A percentile compares a stretch with the other conserved stretches of the same genome.
phyloP scores from a whole-genome alignment of 2,113 vertebrate species.

The Gnathonemus echidnorhynchus region DNA sequence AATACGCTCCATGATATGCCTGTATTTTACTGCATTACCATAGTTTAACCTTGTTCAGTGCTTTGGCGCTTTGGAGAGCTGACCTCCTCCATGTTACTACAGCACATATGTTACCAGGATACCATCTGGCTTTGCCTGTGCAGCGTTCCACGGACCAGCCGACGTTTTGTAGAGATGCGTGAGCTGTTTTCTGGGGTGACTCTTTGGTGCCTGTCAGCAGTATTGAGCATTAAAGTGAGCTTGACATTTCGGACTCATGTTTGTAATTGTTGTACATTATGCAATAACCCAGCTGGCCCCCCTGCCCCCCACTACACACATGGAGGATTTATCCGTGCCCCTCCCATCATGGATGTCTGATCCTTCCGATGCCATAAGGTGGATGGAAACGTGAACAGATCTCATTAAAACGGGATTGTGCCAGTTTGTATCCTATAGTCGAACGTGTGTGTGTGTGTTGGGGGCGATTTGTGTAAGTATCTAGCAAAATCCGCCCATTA shows the following conservation, averaged over 20 bases:
- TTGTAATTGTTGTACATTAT: background rate
- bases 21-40: background rate
- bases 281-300: background rate
- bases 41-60: background rate
- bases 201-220: background rate
- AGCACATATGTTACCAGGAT: background rate
- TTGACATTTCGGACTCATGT: background rate
- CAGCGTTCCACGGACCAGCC: background rate
- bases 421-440: background rate
- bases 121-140: background rate
- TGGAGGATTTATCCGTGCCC: background rate
- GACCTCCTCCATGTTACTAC: background rate
- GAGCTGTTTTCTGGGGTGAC: background rate
- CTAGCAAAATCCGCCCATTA: background rate
- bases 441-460: background rate
- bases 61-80: background rate
- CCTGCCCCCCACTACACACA: background rate
- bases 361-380: background rate
- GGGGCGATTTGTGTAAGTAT: background rate
- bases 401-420: background rate
- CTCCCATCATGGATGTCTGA: background rate
- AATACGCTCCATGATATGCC: background rate
- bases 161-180: background rate
- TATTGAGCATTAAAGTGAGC: background rate
- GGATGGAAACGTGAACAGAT: background rate